These are phyloP conservation scores for Phoxinus phoxinus DNA, from an alignment of 2,113 vertebrate species.

Conservation along the genomic window DNA sequence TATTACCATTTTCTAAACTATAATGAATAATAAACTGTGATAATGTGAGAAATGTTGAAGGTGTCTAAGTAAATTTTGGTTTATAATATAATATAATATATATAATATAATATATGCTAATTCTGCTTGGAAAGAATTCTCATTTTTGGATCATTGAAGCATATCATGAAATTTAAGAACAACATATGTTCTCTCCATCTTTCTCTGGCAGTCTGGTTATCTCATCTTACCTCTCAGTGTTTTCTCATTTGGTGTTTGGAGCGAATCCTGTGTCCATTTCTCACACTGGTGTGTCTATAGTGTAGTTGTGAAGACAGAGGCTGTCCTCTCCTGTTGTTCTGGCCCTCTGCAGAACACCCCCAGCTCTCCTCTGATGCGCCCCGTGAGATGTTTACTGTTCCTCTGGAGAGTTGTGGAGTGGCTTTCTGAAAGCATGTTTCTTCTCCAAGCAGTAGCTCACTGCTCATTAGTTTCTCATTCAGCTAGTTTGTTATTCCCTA, in stretches of 20 bases:
- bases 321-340: slow-evolving; percentile 22
- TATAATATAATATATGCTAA: neutral
- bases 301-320: slow-evolving; percentile 14
- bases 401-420: slow-evolving; percentile 4
- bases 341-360: neutral
- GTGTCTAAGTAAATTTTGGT: too few species aligned
- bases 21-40: too few species aligned
- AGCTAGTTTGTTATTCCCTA: slow-evolving; percentile 39
- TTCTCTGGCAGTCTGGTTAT: slow-evolving; percentile 27
- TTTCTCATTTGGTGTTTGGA: slow-evolving; percentile 46
- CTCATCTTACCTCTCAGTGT: slow-evolving; percentile 31
- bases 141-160: neutral
- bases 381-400: slow-evolving; percentile 1
- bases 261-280: neutral
- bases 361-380: neutral
- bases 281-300: slow-evolving; percentile 13
- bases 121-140: neutral
- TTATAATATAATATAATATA: too few species aligned
- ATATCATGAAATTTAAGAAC: neutral
- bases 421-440: slow-evolving; percentile 5
- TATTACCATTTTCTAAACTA: too few species aligned
- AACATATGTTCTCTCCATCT: neutral
- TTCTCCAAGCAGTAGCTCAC: neutral
- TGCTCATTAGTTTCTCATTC: slow-evolving; percentile 41
- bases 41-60: too few species aligned